Evolutionary conservation across 2,888 invertebrate species (phyloP).

Genomic region (Pristionchus maxplancki): DNA sequence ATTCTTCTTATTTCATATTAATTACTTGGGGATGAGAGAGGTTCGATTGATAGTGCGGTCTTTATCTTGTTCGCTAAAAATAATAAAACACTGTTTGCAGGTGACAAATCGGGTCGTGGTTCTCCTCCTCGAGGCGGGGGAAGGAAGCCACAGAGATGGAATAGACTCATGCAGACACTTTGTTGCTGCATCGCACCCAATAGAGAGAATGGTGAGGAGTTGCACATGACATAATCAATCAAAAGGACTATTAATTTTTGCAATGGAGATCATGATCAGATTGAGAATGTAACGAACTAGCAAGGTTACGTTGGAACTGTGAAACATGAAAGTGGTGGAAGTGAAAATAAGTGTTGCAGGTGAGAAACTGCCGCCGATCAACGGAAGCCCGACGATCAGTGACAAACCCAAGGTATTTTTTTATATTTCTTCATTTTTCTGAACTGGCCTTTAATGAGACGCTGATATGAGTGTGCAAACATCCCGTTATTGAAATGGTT

Average conservation of each 20-base stretch:
- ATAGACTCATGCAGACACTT: constrained; percentile 89
- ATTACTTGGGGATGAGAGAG: too few species aligned
- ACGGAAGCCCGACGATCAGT: constrained; percentile 9
- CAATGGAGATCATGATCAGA: neutral
- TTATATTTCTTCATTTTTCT: neutral
- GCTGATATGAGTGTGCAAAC: neutral
- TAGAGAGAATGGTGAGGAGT: constrained; percentile 57
- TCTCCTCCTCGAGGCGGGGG: constrained; percentile 7
- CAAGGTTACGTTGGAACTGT: neutral
- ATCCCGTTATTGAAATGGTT: neutral
- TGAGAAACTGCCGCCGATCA: constrained; percentile 41
- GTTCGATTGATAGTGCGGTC: too few species aligned
- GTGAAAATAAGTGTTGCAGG: neutral
- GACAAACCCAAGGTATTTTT: constrained; percentile 20
- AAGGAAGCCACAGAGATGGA: constrained; percentile 80
- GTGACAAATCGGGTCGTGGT: constrained; percentile 5
- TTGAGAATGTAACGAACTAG: neutral
- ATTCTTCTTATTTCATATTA: too few species aligned
- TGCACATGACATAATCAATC: neutral
- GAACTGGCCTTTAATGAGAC: neutral
- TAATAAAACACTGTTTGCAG: neutral
- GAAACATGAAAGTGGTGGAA: neutral
- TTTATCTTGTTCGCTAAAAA: too few species aligned
- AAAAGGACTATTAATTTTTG: neutral
- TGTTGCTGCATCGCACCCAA: constrained; percentile 87